Evolutionary conservation across 2,113 vertebrate genomes (phyloP), one percentile per base, ranked within the genome.

Genomic region (Upupa epops): DNA sequence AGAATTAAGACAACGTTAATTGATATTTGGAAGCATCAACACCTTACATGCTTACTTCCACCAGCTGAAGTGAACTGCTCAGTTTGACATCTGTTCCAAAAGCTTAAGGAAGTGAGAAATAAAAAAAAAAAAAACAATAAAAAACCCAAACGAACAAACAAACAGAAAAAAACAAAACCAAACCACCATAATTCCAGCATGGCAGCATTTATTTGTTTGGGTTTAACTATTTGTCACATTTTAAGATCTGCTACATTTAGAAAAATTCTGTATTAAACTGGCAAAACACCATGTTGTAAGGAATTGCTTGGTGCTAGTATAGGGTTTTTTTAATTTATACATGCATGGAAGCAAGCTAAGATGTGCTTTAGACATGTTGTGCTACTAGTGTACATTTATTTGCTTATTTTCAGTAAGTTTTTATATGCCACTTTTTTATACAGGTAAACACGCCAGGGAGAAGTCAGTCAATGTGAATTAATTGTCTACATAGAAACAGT

Each of bases 271-370:
- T 46, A 54, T 66, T 91, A 76, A 90, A 76, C 81, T 74, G 36
- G 25, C 20, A 81, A 89, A 77, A 89, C 32, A 51, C 28, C 55
- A 10, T 55, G 49, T 21, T 91, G 31, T 56, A 75, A 42, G 55
- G 55, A 68, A 75, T 61, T 91, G 16, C 48, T 93, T 94, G 66
- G 28, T 83, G 17, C 15, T 71, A 58, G 32, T 78, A 70, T 92
- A 95, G 68, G n/a, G 64, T 95, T 96, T 94, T 71, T 73, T 82
- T 95, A 79, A 77, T 95, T 90, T 90, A 81, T 80, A 58, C 45
- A 77, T 80, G 83, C 29, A 86, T 74, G 36, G 13, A 94, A 77
- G 64, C 72, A 95, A 91, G 59, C 34, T 58, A 71, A 91, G 73
- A 92, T 22, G 4, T 66, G 10, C 40, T 86, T 96, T 86, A 90